These are phyloP conservation scores for Tetramorium bicarinatum DNA, from an alignment of 2,888 invertebrate species.

Conservation along the genomic window DNA sequence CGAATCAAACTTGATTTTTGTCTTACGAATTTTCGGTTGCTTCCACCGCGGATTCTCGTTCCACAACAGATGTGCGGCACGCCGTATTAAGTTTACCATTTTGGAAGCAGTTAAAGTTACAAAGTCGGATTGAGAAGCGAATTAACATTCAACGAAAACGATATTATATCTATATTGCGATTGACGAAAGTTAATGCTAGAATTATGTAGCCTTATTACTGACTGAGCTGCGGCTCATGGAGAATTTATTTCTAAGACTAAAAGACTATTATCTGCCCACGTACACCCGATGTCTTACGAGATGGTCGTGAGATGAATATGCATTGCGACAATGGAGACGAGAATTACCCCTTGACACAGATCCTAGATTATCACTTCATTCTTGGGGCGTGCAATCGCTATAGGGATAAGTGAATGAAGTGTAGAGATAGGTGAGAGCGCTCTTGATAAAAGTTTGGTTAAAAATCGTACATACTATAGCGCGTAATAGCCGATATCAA, in stretches of 20 bases:
- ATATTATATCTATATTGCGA: background rate
- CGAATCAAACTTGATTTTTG: conserved; percentile 9
- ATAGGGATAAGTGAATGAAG: background rate
- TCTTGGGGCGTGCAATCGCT: conserved; percentile 9
- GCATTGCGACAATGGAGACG: conserved; percentile 30
- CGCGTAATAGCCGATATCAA: background rate
- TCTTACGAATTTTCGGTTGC: conserved; percentile 15
- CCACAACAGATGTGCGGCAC: background rate
- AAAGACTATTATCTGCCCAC: conserved; percentile 16
- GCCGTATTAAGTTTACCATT: background rate
- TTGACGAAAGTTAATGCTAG: conserved; percentile 1
- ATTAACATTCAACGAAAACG: conserved; percentile 14
- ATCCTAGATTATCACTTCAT: conserved; percentile 31
- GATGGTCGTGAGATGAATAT: conserved; percentile 49
- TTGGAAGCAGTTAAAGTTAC: conserved; percentile 22
- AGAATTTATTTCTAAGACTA: conserved; percentile 3
- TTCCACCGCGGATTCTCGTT: background rate
- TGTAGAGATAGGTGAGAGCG: background rate
- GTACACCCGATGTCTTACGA: conserved; percentile 17
- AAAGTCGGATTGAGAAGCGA: background rate
- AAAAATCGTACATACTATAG: background rate
- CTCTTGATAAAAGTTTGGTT: background rate
- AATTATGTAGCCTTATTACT: conserved; percentile 7
- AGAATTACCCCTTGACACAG: conserved; percentile 44
- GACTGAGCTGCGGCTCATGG: background rate